These are phyloP conservation scores for Holcopasites calliopsidis DNA, from an alignment of 1,140 invertebrate genomes.

Conservation along the genomic window DNA sequence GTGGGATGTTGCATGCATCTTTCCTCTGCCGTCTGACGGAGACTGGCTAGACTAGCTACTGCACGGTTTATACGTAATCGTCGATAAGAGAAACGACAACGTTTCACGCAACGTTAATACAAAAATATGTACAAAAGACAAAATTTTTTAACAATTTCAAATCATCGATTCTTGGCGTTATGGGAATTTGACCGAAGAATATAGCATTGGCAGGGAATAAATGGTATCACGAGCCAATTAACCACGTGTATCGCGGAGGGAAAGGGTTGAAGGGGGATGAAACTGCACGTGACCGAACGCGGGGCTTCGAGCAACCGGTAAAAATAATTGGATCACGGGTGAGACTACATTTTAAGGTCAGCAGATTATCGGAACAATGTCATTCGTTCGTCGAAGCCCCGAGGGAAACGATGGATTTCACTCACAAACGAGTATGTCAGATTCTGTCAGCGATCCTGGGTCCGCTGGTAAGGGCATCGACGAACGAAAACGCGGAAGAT, in stretches of 20 bases:
- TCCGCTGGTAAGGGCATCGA: conserved; percentile 37
- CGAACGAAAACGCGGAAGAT: conserved; percentile 24
- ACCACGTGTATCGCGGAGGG: conserved; percentile 50
- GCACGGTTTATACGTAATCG: too few species aligned
- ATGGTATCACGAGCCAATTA: conserved; percentile 4
- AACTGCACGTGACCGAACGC: conserved; percentile 53
- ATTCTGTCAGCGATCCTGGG: conserved; percentile 69
- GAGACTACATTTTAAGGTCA: conserved; percentile 71
- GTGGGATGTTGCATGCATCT: neutral
- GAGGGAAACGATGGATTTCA: conserved; percentile 72
- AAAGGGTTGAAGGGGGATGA: conserved; percentile 54
- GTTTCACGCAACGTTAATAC: neutral
- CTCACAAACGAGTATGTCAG: conserved; percentile 64
- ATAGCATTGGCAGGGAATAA: neutral
- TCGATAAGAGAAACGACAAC: neutral
- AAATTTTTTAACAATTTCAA: neutral
- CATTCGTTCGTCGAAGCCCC: conserved; percentile 62
- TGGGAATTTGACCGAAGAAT: neutral
- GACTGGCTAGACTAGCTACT: neutral
- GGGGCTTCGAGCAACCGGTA: conserved; percentile 68
- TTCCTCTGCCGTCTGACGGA: neutral
- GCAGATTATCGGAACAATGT: conserved; percentile 51
- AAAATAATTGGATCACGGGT: conserved; percentile 47
- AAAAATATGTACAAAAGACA: neutral
- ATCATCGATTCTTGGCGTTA: neutral